phyloP scores from a whole-genome alignment of 2,797 vertebrate species.

The Diceros bicornis region DNA sequence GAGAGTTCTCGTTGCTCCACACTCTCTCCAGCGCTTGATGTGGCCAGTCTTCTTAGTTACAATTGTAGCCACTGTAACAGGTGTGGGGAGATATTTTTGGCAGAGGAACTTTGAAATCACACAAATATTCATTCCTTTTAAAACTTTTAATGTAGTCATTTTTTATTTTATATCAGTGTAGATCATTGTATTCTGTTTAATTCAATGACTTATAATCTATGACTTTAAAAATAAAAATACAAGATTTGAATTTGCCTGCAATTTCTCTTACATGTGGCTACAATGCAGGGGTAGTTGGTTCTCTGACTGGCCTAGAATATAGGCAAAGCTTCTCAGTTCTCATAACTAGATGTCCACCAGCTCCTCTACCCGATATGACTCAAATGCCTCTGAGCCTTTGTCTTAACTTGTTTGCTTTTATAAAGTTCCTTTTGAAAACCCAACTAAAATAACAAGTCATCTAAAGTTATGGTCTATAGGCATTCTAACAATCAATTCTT shows the following conservation, averaged over 20 bases:
- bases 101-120: background rate
- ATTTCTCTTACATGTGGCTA: background rate
- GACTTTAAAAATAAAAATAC: background rate
- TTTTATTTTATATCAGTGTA: background rate
- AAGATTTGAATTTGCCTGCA: background rate
- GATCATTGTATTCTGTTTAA: background rate
- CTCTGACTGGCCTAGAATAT: background rate
- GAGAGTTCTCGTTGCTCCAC: background rate
- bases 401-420: background rate
- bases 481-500: background rate
- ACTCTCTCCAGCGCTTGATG: background rate
- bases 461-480: background rate
- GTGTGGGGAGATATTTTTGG: background rate
- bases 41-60: background rate
- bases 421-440: background rate
- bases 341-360: background rate
- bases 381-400: background rate
- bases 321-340: background rate
- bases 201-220: background rate
- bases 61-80: background rate
- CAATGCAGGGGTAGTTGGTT: background rate
- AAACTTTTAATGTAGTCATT: background rate
- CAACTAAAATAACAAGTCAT: background rate
- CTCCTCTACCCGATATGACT: background rate
- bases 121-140: too few species aligned